These are phyloP conservation scores for human (Homo sapiens) DNA, from an alignment of 2,113 vertebrate genomes.

Conservation along the genomic window GRCh38 chr1:161630001-161630500, in stretches of 20 bases:
- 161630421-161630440: not conserved
- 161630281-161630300: not conserved
- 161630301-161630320: too few species aligned
- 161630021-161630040: conserved; percentile 20
- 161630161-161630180: not conserved
- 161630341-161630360: not conserved
- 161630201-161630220: not conserved
- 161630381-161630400: conserved; percentile 27
- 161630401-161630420: not conserved
- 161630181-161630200: not conserved
- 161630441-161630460: not conserved
- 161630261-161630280: not conserved
- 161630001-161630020: conserved; percentile 43
- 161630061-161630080: not conserved
- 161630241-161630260: not conserved
- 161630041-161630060: not conserved
- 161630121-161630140: not conserved
- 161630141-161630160: not conserved
- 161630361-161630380: conserved; percentile 42
- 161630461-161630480: not conserved
- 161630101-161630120: not conserved
- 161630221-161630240: not conserved
- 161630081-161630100: not conserved
- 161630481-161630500: not conserved
- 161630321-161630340: not conserved